Base-by-base conservation (phyloP, 35 echinoderm and acorn worm species). In the Lytechinus pictus region DNA sequence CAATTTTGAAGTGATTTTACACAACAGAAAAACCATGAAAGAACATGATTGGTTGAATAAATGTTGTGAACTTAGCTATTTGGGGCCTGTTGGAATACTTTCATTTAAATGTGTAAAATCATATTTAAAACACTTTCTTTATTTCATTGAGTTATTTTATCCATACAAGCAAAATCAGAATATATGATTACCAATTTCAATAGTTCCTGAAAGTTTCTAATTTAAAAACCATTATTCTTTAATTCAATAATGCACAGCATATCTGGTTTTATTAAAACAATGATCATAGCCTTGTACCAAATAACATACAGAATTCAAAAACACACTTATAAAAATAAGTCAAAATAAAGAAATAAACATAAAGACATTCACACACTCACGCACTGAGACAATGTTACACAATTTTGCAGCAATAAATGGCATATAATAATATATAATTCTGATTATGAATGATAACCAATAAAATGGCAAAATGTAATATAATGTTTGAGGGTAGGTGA, bases 371-470 rank as follows among this genome's bases (percentile, higher is more conserved):
- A 58, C 56, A 79, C 66, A 90, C 88, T 33, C 88, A 90, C 88
- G 16, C 66, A 79, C 66, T 79, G 66, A 79, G 66, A 90, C 88
- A 90, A 28, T 29, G 29, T 44, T 33, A 90, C 28, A 52, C 88
- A 90, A 44, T 90, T 88, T 90, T 90, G 88, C 88, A 90, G 88
- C 88, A 90, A 90, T 90, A 12, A 90, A 90, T 21, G 88, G 88
- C 88, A 90, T 90, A 90, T 90, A 90, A 90, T 90, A 52, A 90
- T 90, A 90, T 90, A 90, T 90, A 90, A 54, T 90, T 90, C 88
- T 90, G 88, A 54, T 90, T 90, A 79, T 79, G 66, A n/a, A 79
- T 79, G 66, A 79, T 79, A 79, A 79, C 21, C 66, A 79, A 24
- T 79, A 79, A 79, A 79, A 79, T 90, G 52, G 19, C n/a, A 79